phyloP scores from a whole-genome alignment of 1,140 invertebrate genomes.

The Drosophila subpulchrella region DNA sequence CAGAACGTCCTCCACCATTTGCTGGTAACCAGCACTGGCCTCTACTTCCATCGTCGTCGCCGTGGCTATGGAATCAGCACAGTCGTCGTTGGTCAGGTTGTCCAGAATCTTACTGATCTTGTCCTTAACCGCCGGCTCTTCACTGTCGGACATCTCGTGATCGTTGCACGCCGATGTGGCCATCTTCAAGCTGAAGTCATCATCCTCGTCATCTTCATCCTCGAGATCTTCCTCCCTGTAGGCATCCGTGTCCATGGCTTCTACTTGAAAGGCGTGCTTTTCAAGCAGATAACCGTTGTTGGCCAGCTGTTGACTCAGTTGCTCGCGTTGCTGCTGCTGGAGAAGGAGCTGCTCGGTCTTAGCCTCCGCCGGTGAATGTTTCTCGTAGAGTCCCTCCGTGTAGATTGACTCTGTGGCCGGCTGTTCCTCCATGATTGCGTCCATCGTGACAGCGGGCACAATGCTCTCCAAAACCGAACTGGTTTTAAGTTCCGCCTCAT shows the following conservation, averaged over 20 bases:
- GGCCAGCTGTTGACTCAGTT: conserved; percentile 46
- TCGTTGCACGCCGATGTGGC: conserved; percentile 67
- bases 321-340: conserved; percentile 47
- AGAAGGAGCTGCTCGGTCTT: conserved; percentile 61
- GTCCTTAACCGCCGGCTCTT: conserved; percentile 79
- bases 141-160: conserved; percentile 79
- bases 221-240: conserved; percentile 48
- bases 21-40: conserved; percentile 62
- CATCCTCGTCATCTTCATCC: conserved; percentile 77
- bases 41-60: conserved; percentile 64
- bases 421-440: conserved; percentile 76
- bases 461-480: conserved; percentile 64
- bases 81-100: conserved; percentile 82
- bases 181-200: conserved; percentile 79
- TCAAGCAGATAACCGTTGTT: conserved; percentile 52
- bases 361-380: conserved; percentile 34
- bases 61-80: conserved; percentile 67
- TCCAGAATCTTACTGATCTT: conserved; percentile 83
- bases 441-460: conserved; percentile 23
- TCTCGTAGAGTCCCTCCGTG: conserved; percentile 51
- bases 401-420: conserved; percentile 49
- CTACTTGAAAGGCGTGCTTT: conserved; percentile 54
- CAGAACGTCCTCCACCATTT: conserved; percentile 74
- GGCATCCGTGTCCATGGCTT: conserved; percentile 58
- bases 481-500: conserved; percentile 65